Evolutionary conservation across 2,797 vertebrate species (phyloP).

Genomic region (Echeneis naucrates): DNA sequence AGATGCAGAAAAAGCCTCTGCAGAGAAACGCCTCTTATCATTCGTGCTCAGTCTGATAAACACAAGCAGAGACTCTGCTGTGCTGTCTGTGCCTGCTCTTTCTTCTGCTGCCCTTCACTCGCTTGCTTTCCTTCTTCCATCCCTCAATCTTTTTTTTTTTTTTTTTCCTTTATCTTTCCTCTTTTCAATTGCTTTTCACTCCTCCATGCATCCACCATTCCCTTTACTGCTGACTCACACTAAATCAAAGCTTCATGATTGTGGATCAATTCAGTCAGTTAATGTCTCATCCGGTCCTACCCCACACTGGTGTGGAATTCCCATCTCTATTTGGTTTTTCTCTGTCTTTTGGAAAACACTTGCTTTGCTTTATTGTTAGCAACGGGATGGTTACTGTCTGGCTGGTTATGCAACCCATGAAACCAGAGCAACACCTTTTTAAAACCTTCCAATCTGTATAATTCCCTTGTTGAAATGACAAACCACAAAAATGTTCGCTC

Average conservation of each 20-base stretch:
- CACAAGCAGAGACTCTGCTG: conserved; percentile 33
- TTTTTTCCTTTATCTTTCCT: conserved; percentile 6
- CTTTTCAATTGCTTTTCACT: background rate
- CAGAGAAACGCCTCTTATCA: conserved; percentile 57
- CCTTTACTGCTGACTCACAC: conserved; percentile 59
- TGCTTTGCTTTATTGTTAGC: conserved; percentile 36
- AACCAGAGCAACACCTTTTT: conserved; percentile 30
- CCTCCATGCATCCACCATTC: conserved; percentile 24
- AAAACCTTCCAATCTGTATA: conserved; percentile 25
- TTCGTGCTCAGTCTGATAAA: conserved; percentile 53
- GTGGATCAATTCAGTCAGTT: conserved; percentile 40
- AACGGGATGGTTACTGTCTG: conserved; percentile 22
- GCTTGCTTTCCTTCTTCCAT: conserved; percentile 9
- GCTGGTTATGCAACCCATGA: conserved; percentile 37
- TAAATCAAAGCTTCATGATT: conserved; percentile 56
- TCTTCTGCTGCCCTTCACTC: conserved; percentile 12
- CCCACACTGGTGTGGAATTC: conserved; percentile 16
- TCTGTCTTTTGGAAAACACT: conserved; percentile 21
- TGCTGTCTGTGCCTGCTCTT: conserved; percentile 17
- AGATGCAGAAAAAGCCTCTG: conserved; percentile 44
- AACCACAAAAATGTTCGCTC: conserved; percentile 26
- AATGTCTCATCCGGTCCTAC: conserved; percentile 16
- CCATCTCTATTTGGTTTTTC: conserved; percentile 16
- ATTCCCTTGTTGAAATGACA: conserved; percentile 26
- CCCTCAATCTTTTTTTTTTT: conserved; percentile 3